Evolutionary conservation across 2,888 invertebrate species (phyloP), one percentile per base, ranked within the genome.

Genomic region (Limnephilus marmoratus): DNA sequence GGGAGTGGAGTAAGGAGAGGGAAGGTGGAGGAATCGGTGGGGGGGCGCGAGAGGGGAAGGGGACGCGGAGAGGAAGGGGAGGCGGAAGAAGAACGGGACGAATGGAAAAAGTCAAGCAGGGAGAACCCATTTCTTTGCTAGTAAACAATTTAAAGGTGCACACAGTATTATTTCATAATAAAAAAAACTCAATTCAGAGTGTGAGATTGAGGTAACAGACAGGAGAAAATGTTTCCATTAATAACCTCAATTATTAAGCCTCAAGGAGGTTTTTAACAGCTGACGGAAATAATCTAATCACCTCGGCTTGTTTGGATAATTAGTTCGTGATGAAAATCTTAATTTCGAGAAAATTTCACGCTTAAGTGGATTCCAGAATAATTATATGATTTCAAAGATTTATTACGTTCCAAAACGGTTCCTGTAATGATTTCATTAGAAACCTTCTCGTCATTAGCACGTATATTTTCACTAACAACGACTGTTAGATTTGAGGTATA

Each of bases 251-350:
- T 37, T 37, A 37, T 37, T 37, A 37, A 37, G 83, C 37, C 41
- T 41, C 11, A 5, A 83, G 83, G 37, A 83, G 45, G 86, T 41
- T 45, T 86, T 45, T 86, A 86, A 86, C 86, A 86, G 86, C 86
- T 86, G 86, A 86, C 86, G 86, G 86, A 24, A 29, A 86, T 86
- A 86, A 86, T 86, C 86, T 86, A 86, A 86, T 86, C 49, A 86
- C 86, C 86, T 86, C 86, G 45, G 86, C 86, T 86, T 86, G 86
- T 86, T 86, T 86, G 86, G 86, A 86, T 86, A 86, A 86, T 86
- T 86, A 86, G 86, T 45, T 45, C 41, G 37, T 86, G 49, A 86
- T 86, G 86, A 29, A 86, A 86, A 49, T 86, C 86, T 86, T 49
- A 86, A 86, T 86, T 45, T 49, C 45, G 86, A 86, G 86, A 45